phyloP scores from a whole-genome alignment of 2,888 invertebrate genomes.

The Siphonodentalium dalli region DNA sequence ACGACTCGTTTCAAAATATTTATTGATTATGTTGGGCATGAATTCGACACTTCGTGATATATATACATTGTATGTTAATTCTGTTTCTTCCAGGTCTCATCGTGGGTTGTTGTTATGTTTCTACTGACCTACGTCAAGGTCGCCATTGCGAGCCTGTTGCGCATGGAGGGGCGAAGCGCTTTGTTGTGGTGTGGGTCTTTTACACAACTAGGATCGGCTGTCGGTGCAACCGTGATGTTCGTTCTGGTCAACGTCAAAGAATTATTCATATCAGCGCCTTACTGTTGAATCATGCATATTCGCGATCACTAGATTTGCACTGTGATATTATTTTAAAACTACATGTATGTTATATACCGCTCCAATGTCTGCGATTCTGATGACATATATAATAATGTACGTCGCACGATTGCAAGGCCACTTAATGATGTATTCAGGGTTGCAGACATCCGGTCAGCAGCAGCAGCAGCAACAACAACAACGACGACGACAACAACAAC shows the following conservation, averaged over 20 bases:
- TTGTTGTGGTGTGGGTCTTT: slow-evolving; percentile 79
- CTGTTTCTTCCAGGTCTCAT: slow-evolving; percentile 69
- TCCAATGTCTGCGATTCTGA: too few relatives aligned
- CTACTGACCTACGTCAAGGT: slow-evolving; percentile 81
- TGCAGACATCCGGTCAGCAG: too few relatives aligned
- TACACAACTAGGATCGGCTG: slow-evolving; percentile 79
- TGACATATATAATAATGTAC: too few relatives aligned
- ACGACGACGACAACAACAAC: too few relatives aligned
- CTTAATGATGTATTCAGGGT: too few relatives aligned
- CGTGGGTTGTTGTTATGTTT: slow-evolving; percentile 76
- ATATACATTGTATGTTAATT: not conserved
- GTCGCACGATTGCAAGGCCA: too few relatives aligned
- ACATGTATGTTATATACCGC: too few relatives aligned
- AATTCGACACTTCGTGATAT: not conserved
- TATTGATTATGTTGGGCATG: not conserved
- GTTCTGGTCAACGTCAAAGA: slow-evolving; percentile 72
- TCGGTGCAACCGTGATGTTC: slow-evolving; percentile 78
- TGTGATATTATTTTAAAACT: too few relatives aligned
- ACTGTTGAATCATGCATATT: too few relatives aligned
- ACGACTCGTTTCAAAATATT: not conserved
- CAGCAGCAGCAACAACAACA: too few relatives aligned
- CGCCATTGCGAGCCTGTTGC: slow-evolving; percentile 78
- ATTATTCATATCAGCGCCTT: slow-evolving; percentile 45
- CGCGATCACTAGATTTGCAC: too few relatives aligned
- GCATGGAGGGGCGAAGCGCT: slow-evolving; percentile 76